Percentiles rank a stretch among this genome's conserved stretches.
Evolutionary conservation across 2,888 invertebrate genomes (phyloP).

Genomic region (Petrolisthes cinctipes): DNA sequence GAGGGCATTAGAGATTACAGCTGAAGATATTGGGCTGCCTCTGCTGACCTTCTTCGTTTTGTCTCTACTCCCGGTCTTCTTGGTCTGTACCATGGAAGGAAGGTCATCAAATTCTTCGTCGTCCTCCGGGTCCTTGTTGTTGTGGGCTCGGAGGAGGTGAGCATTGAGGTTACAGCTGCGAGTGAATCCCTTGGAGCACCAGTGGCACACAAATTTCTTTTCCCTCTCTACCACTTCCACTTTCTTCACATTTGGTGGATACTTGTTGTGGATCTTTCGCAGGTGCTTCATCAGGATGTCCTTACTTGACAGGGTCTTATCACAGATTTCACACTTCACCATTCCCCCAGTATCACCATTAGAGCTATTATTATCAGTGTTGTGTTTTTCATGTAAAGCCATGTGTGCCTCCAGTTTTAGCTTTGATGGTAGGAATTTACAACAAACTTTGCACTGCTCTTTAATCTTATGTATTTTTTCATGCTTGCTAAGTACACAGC

Average conservation of each 20-base stretch:
- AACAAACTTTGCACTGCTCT: slow-evolving; percentile 62
- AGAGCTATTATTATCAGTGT: slow-evolving; percentile 24
- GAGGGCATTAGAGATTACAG: background rate
- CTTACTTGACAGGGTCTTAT: slow-evolving; percentile 47
- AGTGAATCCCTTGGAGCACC: slow-evolving; percentile 64
- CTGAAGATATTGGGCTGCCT: background rate
- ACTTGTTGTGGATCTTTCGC: slow-evolving; percentile 50
- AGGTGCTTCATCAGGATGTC: slow-evolving; percentile 61
- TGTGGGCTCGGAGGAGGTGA: slow-evolving; percentile 60
- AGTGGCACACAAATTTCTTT: slow-evolving; percentile 59
- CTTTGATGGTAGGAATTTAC: slow-evolving; percentile 58
- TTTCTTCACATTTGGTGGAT: slow-evolving; percentile 29
- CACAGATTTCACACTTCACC: slow-evolving; percentile 59
- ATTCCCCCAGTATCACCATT: slow-evolving; percentile 31
- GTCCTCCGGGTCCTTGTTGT: slow-evolving; percentile 39
- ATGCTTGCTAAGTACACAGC: slow-evolving; percentile 54
- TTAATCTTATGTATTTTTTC: slow-evolving; percentile 55
- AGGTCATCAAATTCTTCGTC: slow-evolving; percentile 57
- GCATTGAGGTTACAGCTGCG: slow-evolving; percentile 60
- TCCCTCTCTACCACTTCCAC: slow-evolving; percentile 45
- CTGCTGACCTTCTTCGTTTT: background rate
- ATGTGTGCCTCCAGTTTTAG: slow-evolving; percentile 56
- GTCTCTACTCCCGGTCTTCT: slow-evolving; percentile 12
- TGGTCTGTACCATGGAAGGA: slow-evolving; percentile 44
- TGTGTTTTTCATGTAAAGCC: slow-evolving; percentile 54